Base-by-base conservation (phyloP, 1,140 invertebrate genomes). In the Aradophagus sp. region DNA sequence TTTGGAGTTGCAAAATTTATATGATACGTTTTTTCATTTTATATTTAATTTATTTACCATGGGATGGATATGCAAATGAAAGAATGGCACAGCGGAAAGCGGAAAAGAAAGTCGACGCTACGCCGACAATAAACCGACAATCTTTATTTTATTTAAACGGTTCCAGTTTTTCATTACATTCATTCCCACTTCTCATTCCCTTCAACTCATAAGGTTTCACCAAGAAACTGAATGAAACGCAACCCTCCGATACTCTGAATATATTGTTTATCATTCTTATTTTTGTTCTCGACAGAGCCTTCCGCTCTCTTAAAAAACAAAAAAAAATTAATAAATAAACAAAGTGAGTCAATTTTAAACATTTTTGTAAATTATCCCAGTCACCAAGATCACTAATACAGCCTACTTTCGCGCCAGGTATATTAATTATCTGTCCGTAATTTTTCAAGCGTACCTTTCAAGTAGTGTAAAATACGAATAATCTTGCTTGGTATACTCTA, bases 61-160 rank as follows among this genome's bases (percentile, higher is more conserved):
- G 39, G 34, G 8, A 56, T 56, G 42, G 45, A 32, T 56, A 74
- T 62, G 59, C 19, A 42, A 45, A 66, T 62, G 59, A 66, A 67
- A 63, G 50, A 63, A 70, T 32, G 29, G 16, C 55, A 32, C 13
- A 48, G 27, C 13, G 12, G 32, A 10, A 55, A 38, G 45, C 31
- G 42, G 50, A 16, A 70, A 70, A 61, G 56, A 20, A 61, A 63
- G 27, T 11, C 19, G 45, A 15, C 53, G 47, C 56, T 70, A 68
- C 75, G 70, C 77, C 76, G 80, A 84, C 83, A 85, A 84, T 81
- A 83, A 77, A 79, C 78, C 76, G 77, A 81, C 79, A 81, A 80
- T 77, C 77, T 84, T 80, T 84, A 84, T 82, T 85, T 85, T 84
- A 84, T 85, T 84, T 84, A 85, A 84, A 79, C 80, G 78, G 77